Evolutionary conservation across 2,888 invertebrate species (phyloP), one percentile per base, ranked within the genome.

Genomic region (Drosophila pseudotalamancana): DNA sequence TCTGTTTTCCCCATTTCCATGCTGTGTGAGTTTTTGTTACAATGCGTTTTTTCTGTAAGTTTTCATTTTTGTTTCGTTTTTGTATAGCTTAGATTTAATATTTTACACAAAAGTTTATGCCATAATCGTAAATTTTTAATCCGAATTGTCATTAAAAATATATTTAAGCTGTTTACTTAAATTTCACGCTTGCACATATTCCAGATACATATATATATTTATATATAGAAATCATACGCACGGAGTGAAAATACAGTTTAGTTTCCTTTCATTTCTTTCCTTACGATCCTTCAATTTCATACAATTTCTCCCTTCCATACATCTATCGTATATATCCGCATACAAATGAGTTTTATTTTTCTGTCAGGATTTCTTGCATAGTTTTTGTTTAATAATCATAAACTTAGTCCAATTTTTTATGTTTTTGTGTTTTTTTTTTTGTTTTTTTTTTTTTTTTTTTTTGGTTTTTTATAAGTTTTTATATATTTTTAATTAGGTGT

Each of bases 1-100:
- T 75, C 64, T 68, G 63, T 70, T 77, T 63, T 70, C 54, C 67
- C 77, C 70, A 51, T 64, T 66, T 72, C 70, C 72, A 72, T 77
- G 34, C 77, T 71, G 63, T 87, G 87, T 83, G 87, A 87, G 87
- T 83, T 83, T 87, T 87, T 85, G 82, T 87, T 87, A 80, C 82
- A 85, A 87, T 81, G 81, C 71, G 53, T 50, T 75, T 66, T 76
- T 64, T 60, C 45, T 50, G 62, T 75, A 60, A 50, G 50, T 61
- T 67, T 62, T 51, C 60, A 54, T 54, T 63, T 61, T 51, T 59
- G 61, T 85, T 64, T 56, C 11, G 53, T 8, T 43, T 59, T 64
- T 72, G 51, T 63, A 68, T 76, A 76, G 57, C 69, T 74, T 75
- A 73, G 49, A 54, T 51, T 63, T 72, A 72, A 80, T 87, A 77